phyloP scores from a whole-genome alignment of 2,797 vertebrate genomes.

The Betta splendens region DNA sequence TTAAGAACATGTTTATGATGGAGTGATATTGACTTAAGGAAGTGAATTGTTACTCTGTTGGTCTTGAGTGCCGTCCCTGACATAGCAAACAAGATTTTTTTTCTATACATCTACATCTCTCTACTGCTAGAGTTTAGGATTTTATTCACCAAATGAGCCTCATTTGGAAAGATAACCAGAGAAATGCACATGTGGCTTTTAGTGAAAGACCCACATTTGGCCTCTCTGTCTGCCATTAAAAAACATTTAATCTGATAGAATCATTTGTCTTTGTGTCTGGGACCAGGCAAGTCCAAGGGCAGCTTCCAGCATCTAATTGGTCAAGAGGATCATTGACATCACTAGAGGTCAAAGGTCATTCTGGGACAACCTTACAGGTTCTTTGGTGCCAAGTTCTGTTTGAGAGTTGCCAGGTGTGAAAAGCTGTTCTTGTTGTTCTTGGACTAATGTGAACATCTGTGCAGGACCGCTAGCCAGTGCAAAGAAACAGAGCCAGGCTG shows the following conservation, averaged over 20 bases:
- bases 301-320: slow-evolving; percentile 85
- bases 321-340: slow-evolving; percentile 82
- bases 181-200: slow-evolving; percentile 78
- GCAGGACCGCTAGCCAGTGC: slow-evolving; percentile 55
- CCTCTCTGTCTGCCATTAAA: slow-evolving; percentile 89
- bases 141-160: slow-evolving; percentile 87
- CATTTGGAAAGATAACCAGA: slow-evolving; percentile 90
- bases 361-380: slow-evolving; percentile 78
- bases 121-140: slow-evolving; percentile 61
- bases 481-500: slow-evolving; percentile 62
- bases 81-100: slow-evolving; percentile 70
- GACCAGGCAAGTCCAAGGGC: slow-evolving; percentile 85
- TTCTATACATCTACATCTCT: slow-evolving; percentile 40
- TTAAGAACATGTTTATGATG: slow-evolving; percentile 35
- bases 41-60: slow-evolving; percentile 51
- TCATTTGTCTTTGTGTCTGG: slow-evolving; percentile 94
- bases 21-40: slow-evolving; percentile 45
- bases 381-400: slow-evolving; percentile 80
- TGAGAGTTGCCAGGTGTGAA: slow-evolving; percentile 84
- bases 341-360: slow-evolving; percentile 81
- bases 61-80: slow-evolving; percentile 48
- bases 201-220: slow-evolving; percentile 82
- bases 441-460: slow-evolving; percentile 82
- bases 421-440: slow-evolving; percentile 82
- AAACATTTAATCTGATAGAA: slow-evolving; percentile 94